phyloP scores from a whole-genome alignment of 2,113 vertebrate species.

The Apus apus region DNA sequence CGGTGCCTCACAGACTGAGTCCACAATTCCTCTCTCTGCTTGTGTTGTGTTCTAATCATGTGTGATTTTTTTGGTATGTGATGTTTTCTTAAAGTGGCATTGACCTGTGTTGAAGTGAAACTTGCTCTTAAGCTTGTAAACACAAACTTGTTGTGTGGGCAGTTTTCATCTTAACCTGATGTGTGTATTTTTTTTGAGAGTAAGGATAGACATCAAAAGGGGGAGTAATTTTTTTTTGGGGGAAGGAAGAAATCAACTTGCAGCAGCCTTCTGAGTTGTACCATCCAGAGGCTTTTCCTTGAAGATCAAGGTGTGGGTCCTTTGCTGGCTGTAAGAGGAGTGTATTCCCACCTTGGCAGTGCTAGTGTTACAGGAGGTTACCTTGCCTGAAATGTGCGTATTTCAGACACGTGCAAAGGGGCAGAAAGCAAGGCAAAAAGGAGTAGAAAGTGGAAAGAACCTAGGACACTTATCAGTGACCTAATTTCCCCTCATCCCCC shows the following conservation, averaged over 20 bases:
- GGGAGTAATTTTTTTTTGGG: conserved; percentile 39
- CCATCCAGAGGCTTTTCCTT: neutral
- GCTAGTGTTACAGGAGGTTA: neutral
- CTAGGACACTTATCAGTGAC: neutral
- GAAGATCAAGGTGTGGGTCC: conserved; percentile 9
- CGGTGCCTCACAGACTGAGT: conserved; percentile 68
- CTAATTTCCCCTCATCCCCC: neutral
- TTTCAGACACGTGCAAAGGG: neutral
- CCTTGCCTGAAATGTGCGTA: neutral
- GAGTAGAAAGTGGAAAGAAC: neutral
- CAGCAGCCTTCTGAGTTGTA: neutral
- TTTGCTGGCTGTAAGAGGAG: neutral
- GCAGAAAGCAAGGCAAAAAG: neutral
- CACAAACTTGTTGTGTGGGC: conserved; percentile 37
- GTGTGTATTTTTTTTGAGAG: neutral
- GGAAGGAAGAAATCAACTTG: neutral
- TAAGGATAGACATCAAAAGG: conserved; percentile 62
- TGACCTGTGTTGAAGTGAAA: conserved; percentile 59
- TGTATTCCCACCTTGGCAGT: rapidly evolving
- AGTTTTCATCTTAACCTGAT: conserved; percentile 50
- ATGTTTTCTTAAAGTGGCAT: conserved; percentile 63
- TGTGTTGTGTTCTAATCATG: conserved; percentile 63
- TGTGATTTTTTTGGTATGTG: conserved; percentile 66
- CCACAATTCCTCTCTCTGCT: conserved; percentile 61
- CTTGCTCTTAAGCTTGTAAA: conserved; percentile 65